Evolutionary conservation across 2,113 vertebrate genomes (phyloP), one percentile per base, ranked within the genome.

Genomic region (Rhea americana): DNA sequence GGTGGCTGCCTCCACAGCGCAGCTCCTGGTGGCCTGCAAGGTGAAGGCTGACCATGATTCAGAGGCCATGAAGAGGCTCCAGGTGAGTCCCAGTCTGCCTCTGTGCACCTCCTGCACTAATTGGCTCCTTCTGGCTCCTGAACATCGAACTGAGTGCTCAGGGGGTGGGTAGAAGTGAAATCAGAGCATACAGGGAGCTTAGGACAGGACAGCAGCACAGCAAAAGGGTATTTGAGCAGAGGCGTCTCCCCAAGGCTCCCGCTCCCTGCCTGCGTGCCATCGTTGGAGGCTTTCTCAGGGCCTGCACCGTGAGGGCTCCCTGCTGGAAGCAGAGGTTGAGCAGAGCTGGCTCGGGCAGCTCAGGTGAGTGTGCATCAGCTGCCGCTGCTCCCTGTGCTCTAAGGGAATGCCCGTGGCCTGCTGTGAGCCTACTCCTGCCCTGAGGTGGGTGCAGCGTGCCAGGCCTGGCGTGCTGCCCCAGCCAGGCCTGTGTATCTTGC

Each of bases 21-120:
- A 99, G 97, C 98, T 99, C 8, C 97, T 99, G 53, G 99, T 99
- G 94, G 99, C 99, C 96, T 99, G 99, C 96, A 99, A 99, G 96
- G 99, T 99, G 93, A 99, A 99, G 97, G 99, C 99, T 16, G 99
- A 99, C 97, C 99, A 99, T 22, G 99, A 99, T 95, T 99, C 99
- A 0, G 99, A 99, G 96, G 99, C 99, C 93, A 99, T 99, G 99
- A 99, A 99, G 96, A 97, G 99, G 71, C 98, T 99, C 48, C 99
- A 99, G 99, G 99, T 99, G 82, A 80, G 85, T 73, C 48, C 37
- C 41, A n/a, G 48, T 25, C 28, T 75, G 35, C 48, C 11, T 58
- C 28, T 47, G 45, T 47, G 45, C 17, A 47, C 19, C 5, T 55
- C 32, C 30, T 80, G 26, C 43, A 48, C 32, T 28, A 59, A 17